A percentile compares a stretch with the other conserved stretches of the same genome.
These are phyloP conservation scores for Sebastes wilsoni DNA, from an alignment of 2,797 vertebrate species.

Conservation along the genomic window DNA sequence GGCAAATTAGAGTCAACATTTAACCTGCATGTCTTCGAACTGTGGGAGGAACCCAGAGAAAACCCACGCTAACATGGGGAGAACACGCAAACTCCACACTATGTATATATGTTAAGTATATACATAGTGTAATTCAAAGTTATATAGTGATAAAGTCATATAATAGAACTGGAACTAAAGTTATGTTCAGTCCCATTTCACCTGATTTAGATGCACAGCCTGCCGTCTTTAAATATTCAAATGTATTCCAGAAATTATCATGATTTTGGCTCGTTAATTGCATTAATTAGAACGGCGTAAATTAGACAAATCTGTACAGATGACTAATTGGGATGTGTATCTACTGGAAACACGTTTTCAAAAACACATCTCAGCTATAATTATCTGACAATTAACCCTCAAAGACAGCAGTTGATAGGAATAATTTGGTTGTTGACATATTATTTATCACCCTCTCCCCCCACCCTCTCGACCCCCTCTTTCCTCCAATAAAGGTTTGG, in stretches of 20 bases:
- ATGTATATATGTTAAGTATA: too few species aligned
- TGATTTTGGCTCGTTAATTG: slow-evolving; percentile 57
- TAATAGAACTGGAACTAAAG: not conserved
- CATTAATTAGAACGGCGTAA: slow-evolving; percentile 57
- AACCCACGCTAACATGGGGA: too few species aligned
- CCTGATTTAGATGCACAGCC: slow-evolving; percentile 17
- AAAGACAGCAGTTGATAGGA: slow-evolving; percentile 20
- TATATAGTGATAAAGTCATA: not conserved
- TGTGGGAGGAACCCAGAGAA: too few species aligned
- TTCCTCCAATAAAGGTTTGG: slow-evolving; percentile 48
- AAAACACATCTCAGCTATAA: slow-evolving; percentile 50
- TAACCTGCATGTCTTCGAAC: too few species aligned
- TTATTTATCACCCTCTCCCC: slow-evolving; percentile 25
- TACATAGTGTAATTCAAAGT: not conserved
- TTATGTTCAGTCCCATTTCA: slow-evolving; percentile 24
- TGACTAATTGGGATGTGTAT: slow-evolving; percentile 52
- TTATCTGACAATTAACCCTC: slow-evolving; percentile 50
- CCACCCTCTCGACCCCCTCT: not conserved
- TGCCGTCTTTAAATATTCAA: slow-evolving; percentile 48
- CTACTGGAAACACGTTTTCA: slow-evolving; percentile 21
- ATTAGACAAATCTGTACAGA: slow-evolving; percentile 45
- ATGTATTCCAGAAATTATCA: slow-evolving; percentile 52
- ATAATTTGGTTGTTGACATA: slow-evolving; percentile 44
- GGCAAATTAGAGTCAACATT: too few species aligned
- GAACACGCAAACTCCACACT: too few species aligned